Evolutionary conservation across 2,797 vertebrate genomes (phyloP).

Genomic region (Epinephelus malabaricus): DNA sequence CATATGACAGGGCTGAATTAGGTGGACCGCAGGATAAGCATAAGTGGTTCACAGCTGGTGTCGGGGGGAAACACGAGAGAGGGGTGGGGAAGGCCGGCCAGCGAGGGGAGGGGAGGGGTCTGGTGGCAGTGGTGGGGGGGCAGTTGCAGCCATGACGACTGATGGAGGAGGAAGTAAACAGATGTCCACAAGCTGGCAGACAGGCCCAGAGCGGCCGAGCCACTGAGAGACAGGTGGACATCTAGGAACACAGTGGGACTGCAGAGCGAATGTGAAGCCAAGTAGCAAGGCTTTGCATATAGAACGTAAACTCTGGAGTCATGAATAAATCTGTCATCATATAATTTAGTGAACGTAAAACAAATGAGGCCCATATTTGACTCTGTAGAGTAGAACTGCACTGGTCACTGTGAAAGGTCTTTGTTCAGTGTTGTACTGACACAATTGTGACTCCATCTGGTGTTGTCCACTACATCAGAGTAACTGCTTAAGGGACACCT

Average conservation of each 20-base stretch:
- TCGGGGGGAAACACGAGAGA: conserved; percentile 75
- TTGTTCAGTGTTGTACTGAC: not conserved
- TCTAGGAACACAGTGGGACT: conserved; percentile 72
- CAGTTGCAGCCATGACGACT: conserved; percentile 77
- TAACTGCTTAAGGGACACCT: not conserved
- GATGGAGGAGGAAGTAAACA: conserved; percentile 84
- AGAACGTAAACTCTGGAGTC: conserved; percentile 27
- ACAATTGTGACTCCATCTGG: conserved; percentile 28
- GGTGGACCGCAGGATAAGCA: conserved; percentile 72
- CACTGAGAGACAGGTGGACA: conserved; percentile 77
- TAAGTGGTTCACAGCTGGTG: conserved; percentile 83
- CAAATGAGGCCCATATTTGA: conserved; percentile 23
- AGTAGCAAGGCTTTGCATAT: conserved; percentile 30
- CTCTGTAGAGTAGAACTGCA: not conserved
- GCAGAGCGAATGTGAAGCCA: conserved; percentile 48
- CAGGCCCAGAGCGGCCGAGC: conserved; percentile 66
- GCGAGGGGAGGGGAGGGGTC: conserved; percentile 30
- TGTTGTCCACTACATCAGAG: conserved; percentile 1
- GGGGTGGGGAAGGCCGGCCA: conserved; percentile 54
- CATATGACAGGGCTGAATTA: conserved; percentile 43
- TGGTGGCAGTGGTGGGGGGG: conserved; percentile 33
- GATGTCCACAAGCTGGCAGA: conserved; percentile 85
- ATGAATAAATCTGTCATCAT: conserved; percentile 48
- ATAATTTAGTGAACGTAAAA: conserved; percentile 3
- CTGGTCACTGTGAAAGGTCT: not conserved